These are phyloP conservation scores for Danionella cerebrum DNA, from an alignment of 2,113 vertebrate species.

Conservation along the genomic window DNA sequence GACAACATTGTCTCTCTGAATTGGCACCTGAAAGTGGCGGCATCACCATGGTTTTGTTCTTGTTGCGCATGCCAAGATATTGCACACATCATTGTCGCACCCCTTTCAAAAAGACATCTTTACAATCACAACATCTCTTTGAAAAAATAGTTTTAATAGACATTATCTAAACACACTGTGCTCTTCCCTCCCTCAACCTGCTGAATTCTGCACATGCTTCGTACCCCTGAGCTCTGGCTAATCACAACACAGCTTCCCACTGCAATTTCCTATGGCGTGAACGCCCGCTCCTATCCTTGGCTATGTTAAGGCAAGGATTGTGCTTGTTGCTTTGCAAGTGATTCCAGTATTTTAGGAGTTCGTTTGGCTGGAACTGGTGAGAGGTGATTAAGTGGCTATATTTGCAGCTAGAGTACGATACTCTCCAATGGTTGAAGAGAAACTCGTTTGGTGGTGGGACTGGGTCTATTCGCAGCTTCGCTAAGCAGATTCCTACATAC, in stretches of 20 bases:
- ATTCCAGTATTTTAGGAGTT: slow-evolving; percentile 96
- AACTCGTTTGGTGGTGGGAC: slow-evolving; percentile 90
- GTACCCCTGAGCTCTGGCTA: slow-evolving; percentile 7
- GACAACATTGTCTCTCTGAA: slow-evolving; percentile 23
- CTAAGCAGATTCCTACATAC: slow-evolving; percentile 93
- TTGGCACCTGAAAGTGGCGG: slow-evolving; percentile 58
- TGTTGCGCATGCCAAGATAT: slow-evolving; percentile 46
- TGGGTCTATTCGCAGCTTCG: slow-evolving; percentile 89
- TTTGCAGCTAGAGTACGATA: slow-evolving; percentile 97
- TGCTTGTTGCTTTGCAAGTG: slow-evolving; percentile 97
- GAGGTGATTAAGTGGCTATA: slow-evolving; percentile 97
- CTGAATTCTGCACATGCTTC: slow-evolving; percentile 46
- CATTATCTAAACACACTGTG: slow-evolving; percentile 66
- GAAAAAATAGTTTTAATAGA: slow-evolving; percentile 66
- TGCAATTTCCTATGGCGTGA: slow-evolving; percentile 83
- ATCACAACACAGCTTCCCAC: slow-evolving; percentile 60
- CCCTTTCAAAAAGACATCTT: slow-evolving; percentile 47
- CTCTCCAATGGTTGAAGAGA: slow-evolving; percentile 94
- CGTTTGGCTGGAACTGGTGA: slow-evolving; percentile 90
- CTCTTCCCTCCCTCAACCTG: slow-evolving; percentile 56
- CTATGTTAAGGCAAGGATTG: slow-evolving; percentile 86
- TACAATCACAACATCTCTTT: slow-evolving; percentile 53
- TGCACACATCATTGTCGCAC: slow-evolving; percentile 29
- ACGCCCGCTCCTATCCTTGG: slow-evolving; percentile 83
- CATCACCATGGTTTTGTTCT: not conserved